Evolutionary conservation across 2,113 vertebrate genomes (phyloP), one percentile per base, ranked within the genome.

Genomic region (Polypterus bichir): DNA sequence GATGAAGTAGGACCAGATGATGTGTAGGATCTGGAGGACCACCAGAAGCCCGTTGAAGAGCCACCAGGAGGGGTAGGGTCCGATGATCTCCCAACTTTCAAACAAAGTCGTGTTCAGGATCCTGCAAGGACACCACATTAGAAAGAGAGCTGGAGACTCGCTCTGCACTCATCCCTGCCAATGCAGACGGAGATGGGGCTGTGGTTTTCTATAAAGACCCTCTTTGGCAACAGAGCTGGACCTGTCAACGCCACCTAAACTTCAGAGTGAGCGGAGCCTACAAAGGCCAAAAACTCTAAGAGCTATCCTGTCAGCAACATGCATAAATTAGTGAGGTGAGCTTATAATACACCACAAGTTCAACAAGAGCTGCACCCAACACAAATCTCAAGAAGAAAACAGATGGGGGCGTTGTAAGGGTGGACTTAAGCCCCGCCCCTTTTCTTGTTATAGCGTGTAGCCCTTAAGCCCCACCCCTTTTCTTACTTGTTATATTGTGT

Each of bases 1-100:
- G 70, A 99, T 97, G 77, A 94, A 90, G 83, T 91, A 99, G 62
- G 88, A 94, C 96, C 96, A 99, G 86, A 96, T 82, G 78, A 93
- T 2, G 7, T 99, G 92, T 64, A 99, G 75, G 62, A 90, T 49
- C 81, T 97, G 94, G 47, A 99, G 66, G 55, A 86, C 73, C 73
- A 93, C 65, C 81, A 99, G 83, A 27, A 98, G 75, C 49, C 77
- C 55, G 56, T 96, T 97, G 80, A 99, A 97, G 45, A 97, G 65
- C 94, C 94, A 98, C 96, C 96, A 99, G 7, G 93, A 97, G 0
- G 89, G 82, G 62, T 87, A 98, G 0, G 96, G 94, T 10, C 96
- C 95, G 0, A 99, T 83, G 27, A 97, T 66, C 63, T 85, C 84
- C 95, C 93, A 97, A 77, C 96, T 99, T 77, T 99, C 96, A 77